Evolutionary conservation across 2,888 invertebrate genomes (phyloP), one percentile per base, ranked within the genome.

Genomic region (Nephrotoma appendiculata): DNA sequence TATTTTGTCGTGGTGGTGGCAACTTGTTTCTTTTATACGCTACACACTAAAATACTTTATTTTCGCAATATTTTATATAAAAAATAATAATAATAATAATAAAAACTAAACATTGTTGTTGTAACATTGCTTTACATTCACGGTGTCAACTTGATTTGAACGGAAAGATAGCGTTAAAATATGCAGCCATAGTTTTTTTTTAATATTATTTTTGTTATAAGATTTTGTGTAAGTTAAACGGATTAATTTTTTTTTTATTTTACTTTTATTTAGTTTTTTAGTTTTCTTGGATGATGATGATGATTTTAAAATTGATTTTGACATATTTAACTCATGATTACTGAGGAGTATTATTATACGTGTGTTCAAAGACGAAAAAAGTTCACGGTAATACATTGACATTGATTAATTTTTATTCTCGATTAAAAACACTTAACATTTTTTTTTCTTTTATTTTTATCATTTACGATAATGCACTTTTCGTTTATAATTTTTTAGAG

Each of bases 101-200:
- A 31, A 31, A 31, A 31, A 31, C 31, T 31, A 31, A 31, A 31
- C 31, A 9, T 71, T 71, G 71, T 71, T 71, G 71, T 71, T 71
- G 71, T 71, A 31, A 71, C 86, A 86, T 86, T 86, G 45, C 86
- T 84, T 86, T 84, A 86, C 84, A 84, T 86, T 84, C 41, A 86
- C 85, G 44, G 86, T 86, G 86, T 86, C 86, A 86, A 86, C 84
- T 86, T 86, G 86, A 86, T 86, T 44, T 84, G 84, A 86, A 86
- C 86, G 83, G 86, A 86, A 86, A 86, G 86, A 86, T 86, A 86
- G 86, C 86, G 86, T 86, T 84, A 86, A 86, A 86, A 84, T 86
- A 86, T 86, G 86, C 86, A 84, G 48, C 45, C 44, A 86, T 84
- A 85, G 44, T 44, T 44, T 83, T 41, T 86, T 11, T 31, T 31